Base-by-base conservation (phyloP, 1,140 invertebrate genomes). In the Bombus huntii region DNA sequence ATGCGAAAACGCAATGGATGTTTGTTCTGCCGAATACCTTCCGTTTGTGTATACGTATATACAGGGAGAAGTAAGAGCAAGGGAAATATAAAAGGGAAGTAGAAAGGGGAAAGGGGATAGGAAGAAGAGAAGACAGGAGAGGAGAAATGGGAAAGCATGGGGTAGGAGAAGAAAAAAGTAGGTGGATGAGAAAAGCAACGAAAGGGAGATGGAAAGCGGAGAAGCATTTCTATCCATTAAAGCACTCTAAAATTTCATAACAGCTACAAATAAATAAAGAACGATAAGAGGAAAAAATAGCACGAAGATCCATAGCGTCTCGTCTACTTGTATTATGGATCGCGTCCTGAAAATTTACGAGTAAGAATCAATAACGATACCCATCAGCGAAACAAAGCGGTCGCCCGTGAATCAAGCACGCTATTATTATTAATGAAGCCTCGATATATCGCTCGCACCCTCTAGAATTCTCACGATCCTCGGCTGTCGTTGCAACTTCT, bases 341-440 rank as follows among this genome's bases (percentile, higher is more conserved):
- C 28, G 28, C 28, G 59, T n/a, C 6, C 13, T 34, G 31, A 34
- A 66, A 31, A 65, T 31, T 59, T 34, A 42, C n/a, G 37, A 12
- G 42, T 57, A 73, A 47, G 59, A 65, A 82, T 82, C 80, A 62
- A 65, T 42, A 62, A 42, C 6, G 42, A 65, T 65, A 28, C 42
- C 12, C 22, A 37, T 15, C 34, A 18, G 3, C 1, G 59, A 77
- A 62, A 83, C 57, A 76, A 77, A 83, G 73, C 42, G 39, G 47
- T 6, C 53, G 42, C 31, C 37, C 71, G 81, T 44, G 81, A 68
- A 68, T 77, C 81, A 70, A 66, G 65, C 86, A 62, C 65, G 77
- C 66, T 89, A 89, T 86, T 89, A 89, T 89, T 89, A 89, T 89
- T 89, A 89, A 89, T 86, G 90, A 91, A 83, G 89, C 44, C 66